These are phyloP conservation scores for Albula goreensis DNA, from an alignment of 2,113 vertebrate species.

Conservation along the genomic window DNA sequence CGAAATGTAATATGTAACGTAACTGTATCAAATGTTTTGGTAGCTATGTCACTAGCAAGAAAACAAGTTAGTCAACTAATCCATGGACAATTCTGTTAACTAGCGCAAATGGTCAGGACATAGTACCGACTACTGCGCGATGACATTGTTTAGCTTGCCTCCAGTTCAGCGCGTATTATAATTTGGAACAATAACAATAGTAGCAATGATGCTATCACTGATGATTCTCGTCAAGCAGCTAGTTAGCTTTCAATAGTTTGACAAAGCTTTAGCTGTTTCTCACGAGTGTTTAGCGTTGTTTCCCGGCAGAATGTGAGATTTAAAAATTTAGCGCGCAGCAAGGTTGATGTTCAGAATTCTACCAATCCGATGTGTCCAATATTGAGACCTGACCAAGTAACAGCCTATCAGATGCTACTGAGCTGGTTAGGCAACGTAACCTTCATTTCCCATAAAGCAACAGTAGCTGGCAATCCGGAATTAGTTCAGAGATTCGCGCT, in stretches of 20 bases:
- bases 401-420: slow-evolving; percentile 4
- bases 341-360: slow-evolving; percentile 4
- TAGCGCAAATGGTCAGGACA: neutral
- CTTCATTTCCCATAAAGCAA: neutral
- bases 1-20: neutral
- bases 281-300: neutral
- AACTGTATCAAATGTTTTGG: neutral
- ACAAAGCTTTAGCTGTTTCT: neutral
- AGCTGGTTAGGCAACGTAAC: neutral
- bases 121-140: neutral
- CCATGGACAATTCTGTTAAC: neutral
- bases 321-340: slow-evolving; percentile 60
- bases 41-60: neutral
- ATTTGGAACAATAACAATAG: neutral
- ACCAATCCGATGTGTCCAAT: slow-evolving; percentile 13
- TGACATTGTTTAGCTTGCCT: neutral
- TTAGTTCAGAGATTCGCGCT: neutral
- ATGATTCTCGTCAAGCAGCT: neutral
- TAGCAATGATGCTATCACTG: neutral
- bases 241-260: neutral
- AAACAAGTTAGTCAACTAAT: neutral
- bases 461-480: neutral
- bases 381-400: neutral
- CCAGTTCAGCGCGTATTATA: neutral
- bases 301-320: slow-evolving; percentile 29